These are phyloP conservation scores for Leguminivora glycinivorella DNA, from an alignment of 1,140 invertebrate genomes.

Conservation along the genomic window DNA sequence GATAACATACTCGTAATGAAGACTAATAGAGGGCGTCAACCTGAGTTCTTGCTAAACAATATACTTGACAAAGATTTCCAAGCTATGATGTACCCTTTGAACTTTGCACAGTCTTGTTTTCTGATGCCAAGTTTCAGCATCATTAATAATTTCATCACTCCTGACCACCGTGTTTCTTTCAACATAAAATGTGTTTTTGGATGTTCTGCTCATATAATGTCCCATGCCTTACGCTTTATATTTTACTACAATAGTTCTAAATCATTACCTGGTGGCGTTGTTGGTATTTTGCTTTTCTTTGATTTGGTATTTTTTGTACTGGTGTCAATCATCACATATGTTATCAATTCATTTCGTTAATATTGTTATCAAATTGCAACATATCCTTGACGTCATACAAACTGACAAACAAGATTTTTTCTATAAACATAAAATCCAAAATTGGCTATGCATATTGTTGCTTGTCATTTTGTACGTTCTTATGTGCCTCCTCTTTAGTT, in stretches of 20 bases:
- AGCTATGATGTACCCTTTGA: no score
- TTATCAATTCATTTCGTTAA: background rate
- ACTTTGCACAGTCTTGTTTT: no score
- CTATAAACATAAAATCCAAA: background rate
- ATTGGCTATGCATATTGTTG: background rate
- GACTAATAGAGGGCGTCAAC: no score
- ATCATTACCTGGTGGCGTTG: background rate
- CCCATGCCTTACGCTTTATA: background rate
- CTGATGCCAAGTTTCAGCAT: background rate
- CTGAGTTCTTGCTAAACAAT: no score
- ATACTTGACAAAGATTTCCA: no score
- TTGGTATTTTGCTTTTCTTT: background rate
- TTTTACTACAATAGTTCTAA: background rate
- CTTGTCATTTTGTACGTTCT: background rate
- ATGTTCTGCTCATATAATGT: background rate
- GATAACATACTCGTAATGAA: background rate
- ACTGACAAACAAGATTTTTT: background rate
- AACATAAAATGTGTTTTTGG: background rate
- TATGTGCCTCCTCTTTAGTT: background rate
- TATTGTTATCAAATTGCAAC: background rate
- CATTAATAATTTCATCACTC: constrained; percentile 11
- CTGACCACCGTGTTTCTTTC: background rate
- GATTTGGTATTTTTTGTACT: background rate
- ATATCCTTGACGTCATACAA: background rate
- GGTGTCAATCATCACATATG: background rate